These are phyloP conservation scores for Drosophila hawaiiensis DNA, from an alignment of 2,888 invertebrate species.

Conservation along the genomic window DNA sequence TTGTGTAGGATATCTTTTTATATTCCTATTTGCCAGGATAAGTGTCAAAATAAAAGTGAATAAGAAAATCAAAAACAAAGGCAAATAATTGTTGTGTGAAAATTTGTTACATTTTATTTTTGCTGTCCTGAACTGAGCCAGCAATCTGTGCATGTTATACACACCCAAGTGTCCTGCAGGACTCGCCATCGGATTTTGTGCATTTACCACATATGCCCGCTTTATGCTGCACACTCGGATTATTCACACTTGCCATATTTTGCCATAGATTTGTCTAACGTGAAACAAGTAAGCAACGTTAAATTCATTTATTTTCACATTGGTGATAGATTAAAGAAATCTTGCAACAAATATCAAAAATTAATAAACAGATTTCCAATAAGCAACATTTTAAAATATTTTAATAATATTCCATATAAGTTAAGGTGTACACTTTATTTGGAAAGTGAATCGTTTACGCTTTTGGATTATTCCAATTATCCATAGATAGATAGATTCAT, in stretches of 20 bases:
- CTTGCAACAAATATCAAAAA: background rate
- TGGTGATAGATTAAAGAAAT: background rate
- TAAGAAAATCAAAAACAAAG: constrained; percentile 13
- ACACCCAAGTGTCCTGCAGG: constrained; percentile 71
- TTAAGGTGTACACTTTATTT: background rate
- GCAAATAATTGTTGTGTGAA: constrained; percentile 25
- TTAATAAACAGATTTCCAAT: background rate
- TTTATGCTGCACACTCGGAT: constrained; percentile 51
- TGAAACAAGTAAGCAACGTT: constrained; percentile 59
- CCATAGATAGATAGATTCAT: background rate
- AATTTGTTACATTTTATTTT: constrained; percentile 20
- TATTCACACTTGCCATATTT: constrained; percentile 56
- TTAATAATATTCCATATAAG: background rate
- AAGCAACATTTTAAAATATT: background rate
- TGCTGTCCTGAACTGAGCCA: constrained; percentile 25
- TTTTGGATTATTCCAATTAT: no score
- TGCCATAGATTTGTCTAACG: constrained; percentile 21
- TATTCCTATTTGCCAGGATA: constrained; percentile 37
- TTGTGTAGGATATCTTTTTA: constrained; percentile 42
- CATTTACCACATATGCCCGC: constrained; percentile 20
- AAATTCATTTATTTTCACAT: background rate
- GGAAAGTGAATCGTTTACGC: background rate
- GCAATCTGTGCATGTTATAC: constrained; percentile 64
- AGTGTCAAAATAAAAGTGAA: constrained; percentile 31
- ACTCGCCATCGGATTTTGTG: constrained; percentile 35